A percentile compares a stretch with the other conserved stretches of the same genome.
Evolutionary conservation across 2,888 invertebrate genomes (phyloP).

Genomic region (Chalcosyrphus nemorum): DNA sequence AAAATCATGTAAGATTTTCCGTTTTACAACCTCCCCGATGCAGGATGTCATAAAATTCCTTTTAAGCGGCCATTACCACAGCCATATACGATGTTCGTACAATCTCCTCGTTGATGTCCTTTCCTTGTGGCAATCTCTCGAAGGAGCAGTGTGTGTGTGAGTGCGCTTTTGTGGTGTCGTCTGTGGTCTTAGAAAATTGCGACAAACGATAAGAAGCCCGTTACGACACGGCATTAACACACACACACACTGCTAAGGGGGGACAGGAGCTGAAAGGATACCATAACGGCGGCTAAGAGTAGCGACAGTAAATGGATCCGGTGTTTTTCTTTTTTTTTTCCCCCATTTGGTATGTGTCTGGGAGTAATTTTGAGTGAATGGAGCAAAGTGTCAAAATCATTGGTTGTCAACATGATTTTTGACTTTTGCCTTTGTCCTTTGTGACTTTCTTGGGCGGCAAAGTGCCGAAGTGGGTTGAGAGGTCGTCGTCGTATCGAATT

Average conservation of each 20-base stretch:
- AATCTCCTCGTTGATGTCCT: constrained; percentile 70
- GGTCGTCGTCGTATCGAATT: constrained; percentile 42
- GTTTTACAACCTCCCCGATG: constrained; percentile 64
- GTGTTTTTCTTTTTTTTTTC: neutral
- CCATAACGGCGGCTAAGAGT: constrained; percentile 21
- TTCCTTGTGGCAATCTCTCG: constrained; percentile 39
- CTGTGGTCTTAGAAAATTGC: constrained; percentile 71
- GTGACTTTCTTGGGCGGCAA: constrained; percentile 6
- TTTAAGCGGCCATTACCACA: constrained; percentile 72
- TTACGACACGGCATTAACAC: constrained; percentile 71
- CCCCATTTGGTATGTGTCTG: constrained; percentile 52
- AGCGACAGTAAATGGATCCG: constrained; percentile 60
- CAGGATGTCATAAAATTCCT: constrained; percentile 73
- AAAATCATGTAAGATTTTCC: constrained; percentile 67
- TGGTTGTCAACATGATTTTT: constrained; percentile 70
- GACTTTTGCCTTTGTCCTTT: constrained; percentile 62
- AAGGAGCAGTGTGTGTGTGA: constrained; percentile 1
- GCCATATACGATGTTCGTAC: constrained; percentile 56
- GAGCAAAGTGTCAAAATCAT: constrained; percentile 72
- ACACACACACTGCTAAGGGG: constrained; percentile 49
- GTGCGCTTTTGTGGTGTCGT: constrained; percentile 51
- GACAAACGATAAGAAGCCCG: constrained; percentile 73
- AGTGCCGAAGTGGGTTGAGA: constrained; percentile 13
- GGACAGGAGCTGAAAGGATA: constrained; percentile 11
- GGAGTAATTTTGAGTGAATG: constrained; percentile 64